Base-by-base conservation (phyloP, 1,140 invertebrate species). In the Bombus pyrosoma region DNA sequence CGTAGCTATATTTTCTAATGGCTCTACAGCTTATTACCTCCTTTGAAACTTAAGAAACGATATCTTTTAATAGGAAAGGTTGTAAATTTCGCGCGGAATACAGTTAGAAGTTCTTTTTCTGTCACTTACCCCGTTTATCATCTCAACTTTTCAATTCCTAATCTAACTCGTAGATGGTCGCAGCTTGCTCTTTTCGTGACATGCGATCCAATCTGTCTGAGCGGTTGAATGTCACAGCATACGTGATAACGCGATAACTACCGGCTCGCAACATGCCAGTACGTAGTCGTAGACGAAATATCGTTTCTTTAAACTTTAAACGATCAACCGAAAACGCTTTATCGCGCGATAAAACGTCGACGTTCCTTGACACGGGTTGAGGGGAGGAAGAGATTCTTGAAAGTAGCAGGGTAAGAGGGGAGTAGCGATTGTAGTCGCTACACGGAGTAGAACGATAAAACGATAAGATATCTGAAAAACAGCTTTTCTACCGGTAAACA, bases 401-500 rank as follows among this genome's bases (percentile, higher is more conserved):
- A 71, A 71, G 57, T 2, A 25, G 22, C 15, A 25, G 10, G 25
- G 43, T 18, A 53, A 71, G 57, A 15, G 59, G 59, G 37, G n/a
- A 47, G 34, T 74, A 12, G 37, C 53, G 74, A 90, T 86, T 81
- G 69, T 64, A 72, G 64, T 62, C 15, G 64, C 43, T 78, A 81
- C 57, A 80, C 69, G 69, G 47, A 47, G 77, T 37, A 53, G 59
- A 32, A 68, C 78, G 92, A 93, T 92, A 93, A 89, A 92, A 74
- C 85, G 93, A 94, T 94, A 94, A 94, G 92, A 91, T 94, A 93
- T 90, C 86, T 92, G 91, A 91, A 93, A 93, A 94, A 92, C 92
- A 93, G 90, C 89, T 92, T 93, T 91, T 69, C 74, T 87, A 64
- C 81, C 75, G 79, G 66, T 87, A 90, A 89, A 90, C 71, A 90